Evolutionary conservation across 2,888 invertebrate genomes (phyloP).

Genomic region (Limnephilus auricula): DNA sequence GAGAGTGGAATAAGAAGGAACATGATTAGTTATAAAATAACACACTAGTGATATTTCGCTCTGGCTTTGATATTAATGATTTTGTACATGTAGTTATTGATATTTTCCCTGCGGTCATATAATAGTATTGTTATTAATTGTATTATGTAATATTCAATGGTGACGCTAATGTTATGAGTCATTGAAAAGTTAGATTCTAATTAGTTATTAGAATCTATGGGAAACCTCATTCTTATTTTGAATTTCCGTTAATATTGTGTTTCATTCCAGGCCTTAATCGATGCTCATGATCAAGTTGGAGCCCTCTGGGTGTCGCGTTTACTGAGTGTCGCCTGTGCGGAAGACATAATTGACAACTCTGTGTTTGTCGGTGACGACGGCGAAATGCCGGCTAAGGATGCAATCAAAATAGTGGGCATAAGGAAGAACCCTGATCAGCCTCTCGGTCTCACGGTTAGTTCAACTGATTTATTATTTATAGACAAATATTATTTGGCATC

Average conservation of each 20-base stretch:
- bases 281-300: constrained; percentile 94
- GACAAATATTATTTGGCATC: neutral
- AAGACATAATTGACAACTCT: constrained; percentile 73
- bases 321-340: constrained; percentile 66
- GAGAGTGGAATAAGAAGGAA: neutral
- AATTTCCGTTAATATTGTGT: neutral
- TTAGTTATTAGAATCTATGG: neutral
- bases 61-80: neutral
- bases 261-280: constrained; percentile 84
- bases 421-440: constrained; percentile 92
- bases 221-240: neutral
- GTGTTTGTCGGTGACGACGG: constrained; percentile 74
- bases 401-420: constrained; percentile 91
- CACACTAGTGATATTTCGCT: neutral
- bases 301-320: constrained; percentile 77
- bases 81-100: neutral
- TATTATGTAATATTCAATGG: neutral
- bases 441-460: constrained; percentile 85
- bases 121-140: neutral
- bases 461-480: neutral
- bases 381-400: constrained; percentile 85
- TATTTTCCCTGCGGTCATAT: neutral
- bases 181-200: neutral
- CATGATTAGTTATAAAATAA: neutral
- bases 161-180: neutral